Base-by-base conservation (phyloP, 1,140 invertebrate genomes). In the Drosophila dunni region DNA sequence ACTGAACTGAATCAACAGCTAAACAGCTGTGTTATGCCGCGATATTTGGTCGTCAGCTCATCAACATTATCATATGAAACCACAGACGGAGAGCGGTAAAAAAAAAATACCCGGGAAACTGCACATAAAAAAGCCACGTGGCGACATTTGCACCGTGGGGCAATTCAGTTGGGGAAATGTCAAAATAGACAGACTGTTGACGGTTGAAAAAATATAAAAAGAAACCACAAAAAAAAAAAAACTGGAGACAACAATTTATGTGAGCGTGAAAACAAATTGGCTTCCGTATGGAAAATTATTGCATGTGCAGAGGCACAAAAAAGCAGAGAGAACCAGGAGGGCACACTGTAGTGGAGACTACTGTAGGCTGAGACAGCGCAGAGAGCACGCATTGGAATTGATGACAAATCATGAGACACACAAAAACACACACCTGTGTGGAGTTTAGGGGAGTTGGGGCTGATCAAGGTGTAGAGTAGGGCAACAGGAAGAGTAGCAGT, bases 201-300 rank as follows among this genome's bases (percentile, higher is more conserved):
- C 17, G 1, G 17, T 20, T 20, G 24, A 29, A 29, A 29, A 29
- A 29, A 29, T 29, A 29, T 0, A 29, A 29, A 29, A 29, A 29
- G 24, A 29, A 29, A 29, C 24, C 24, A 29, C 4, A 29, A 29
- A 40, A 64, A 75, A 53, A 29, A 29, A 40, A 64, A 75, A 53
- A 34, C n/a, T 61, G 6, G 56, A 62, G 67, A 42, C 83, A 88
- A 61, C 75, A 84, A 88, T 88, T 89, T 84, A 80, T 75, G 76
- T 89, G 80, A 75, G 63, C 69, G 83, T 80, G 84, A 72, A 76
- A 89, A 89, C 83, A 88, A 88, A 89, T 88, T 88, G 80, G 65
- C 65, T 78, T 80, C 77, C 80, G 61, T 89, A 79, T 78, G 83
- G 80, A 56, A 88, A 86, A 88, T 86, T 82, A 86, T 88, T 82